Base-by-base conservation (phyloP, 1,140 invertebrate species). In the Drosophila lacteicornis region DNA sequence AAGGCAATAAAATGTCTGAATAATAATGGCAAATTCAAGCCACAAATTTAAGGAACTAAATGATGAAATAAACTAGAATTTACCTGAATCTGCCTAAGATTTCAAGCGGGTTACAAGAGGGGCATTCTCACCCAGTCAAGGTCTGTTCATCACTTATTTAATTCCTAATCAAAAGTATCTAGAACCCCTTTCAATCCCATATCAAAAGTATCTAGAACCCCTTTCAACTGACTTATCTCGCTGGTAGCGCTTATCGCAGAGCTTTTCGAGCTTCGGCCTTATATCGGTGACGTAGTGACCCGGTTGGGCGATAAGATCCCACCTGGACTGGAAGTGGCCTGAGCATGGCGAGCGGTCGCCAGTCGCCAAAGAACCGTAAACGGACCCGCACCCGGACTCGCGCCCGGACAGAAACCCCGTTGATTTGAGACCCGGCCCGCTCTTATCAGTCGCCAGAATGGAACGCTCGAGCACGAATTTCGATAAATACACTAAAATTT, bases 401-500 rank as follows among this genome's bases (percentile, higher is more conserved):
- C 62, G 15, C 19, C 43, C 66, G 67, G 65, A 51, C 11, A 45
- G 50, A 58, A 67, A 45, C 3, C n/a, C 61, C 30, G 27, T 69
- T 45, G 61, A 25, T 25, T 46, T 67, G 61, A 46, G 57, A 38
- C 19, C 57, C 57, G 70, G 51, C 42, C 9, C 49, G 55, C 46
- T 42, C 83, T 88, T 88, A 87, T 84, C 80, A 84, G 73, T 62
- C 79, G 47, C 43, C 59, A 76, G 60, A 63, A 92, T 92, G 91
- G 91, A 92, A 67, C 75, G 81, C 76, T 65, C 83, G 49, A 81
- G 62, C 65, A 91, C 82, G 33, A 81, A 90, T 57, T 92, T 86
- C 76, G 91, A 92, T 87, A 92, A 91, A 78, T 91, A 92, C 51
- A 92, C 86, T 27, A 91, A 92, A 87, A 77, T 92, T 60, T 92